A percentile compares a stretch with the other conserved stretches of the same genome.
These are phyloP conservation scores for Drosophila neocordata DNA, from an alignment of 1,140 invertebrate genomes.

Conservation along the genomic window DNA sequence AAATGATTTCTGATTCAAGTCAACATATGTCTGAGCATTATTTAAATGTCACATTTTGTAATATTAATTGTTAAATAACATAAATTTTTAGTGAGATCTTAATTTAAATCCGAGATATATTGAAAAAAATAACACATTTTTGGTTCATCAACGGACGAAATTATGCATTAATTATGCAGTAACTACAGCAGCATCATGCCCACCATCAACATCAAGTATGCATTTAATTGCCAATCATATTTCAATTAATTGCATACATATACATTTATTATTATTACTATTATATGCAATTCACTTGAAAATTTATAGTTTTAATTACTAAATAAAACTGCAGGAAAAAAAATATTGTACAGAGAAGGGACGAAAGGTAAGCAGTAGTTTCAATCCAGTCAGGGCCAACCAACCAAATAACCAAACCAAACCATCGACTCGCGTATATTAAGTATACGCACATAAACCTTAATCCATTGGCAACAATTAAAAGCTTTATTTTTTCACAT, in stretches of 20 bases:
- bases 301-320: slow-evolving; percentile 67
- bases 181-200: slow-evolving; percentile 57
- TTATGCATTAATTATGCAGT: slow-evolving; percentile 48
- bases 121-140: background rate
- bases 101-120: background rate
- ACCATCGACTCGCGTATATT: slow-evolving; percentile 45
- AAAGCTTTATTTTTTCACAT: slow-evolving; percentile 60
- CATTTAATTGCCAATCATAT: slow-evolving; percentile 77
- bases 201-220: slow-evolving; percentile 51
- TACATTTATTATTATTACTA: slow-evolving; percentile 38
- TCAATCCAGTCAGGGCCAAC: background rate
- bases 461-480: slow-evolving; percentile 76
- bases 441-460: slow-evolving; percentile 71
- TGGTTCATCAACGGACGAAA: background rate
- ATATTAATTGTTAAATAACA: slow-evolving; percentile 5
- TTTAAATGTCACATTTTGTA: background rate
- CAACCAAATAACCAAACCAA: slow-evolving; percentile 9
- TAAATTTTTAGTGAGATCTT: slow-evolving; percentile 7
- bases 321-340: slow-evolving; percentile 28
- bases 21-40: background rate
- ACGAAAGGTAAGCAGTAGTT: slow-evolving; percentile 2
- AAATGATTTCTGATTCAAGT: background rate
- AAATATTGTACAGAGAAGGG: slow-evolving; percentile 3
- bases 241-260: slow-evolving; percentile 71
- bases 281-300: slow-evolving; percentile 55